Percentiles rank a stretch among this genome's conserved stretches.
phyloP scores from a whole-genome alignment of 2,888 invertebrate genomes.

The Phymatocera aterrima region DNA sequence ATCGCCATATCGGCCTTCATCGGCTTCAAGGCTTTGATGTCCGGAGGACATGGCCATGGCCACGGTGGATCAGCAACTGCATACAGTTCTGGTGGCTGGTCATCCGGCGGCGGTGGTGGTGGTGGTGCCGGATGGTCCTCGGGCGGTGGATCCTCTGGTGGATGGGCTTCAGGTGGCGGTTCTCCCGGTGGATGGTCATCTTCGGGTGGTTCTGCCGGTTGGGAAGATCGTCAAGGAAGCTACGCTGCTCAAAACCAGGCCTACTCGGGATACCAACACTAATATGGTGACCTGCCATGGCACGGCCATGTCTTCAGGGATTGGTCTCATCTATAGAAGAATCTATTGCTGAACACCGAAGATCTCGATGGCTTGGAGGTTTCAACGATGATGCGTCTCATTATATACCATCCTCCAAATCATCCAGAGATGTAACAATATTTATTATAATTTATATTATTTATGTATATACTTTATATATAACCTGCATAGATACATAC shows the following conservation, averaged over 20 bases:
- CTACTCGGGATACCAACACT: constrained; percentile 68
- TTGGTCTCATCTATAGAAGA: background rate
- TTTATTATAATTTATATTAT: constrained; percentile 42
- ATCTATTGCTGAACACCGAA: constrained; percentile 12
- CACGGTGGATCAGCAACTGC: constrained; percentile 67
- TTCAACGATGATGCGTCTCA: background rate
- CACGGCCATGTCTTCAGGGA: background rate
- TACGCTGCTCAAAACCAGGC: constrained; percentile 65
- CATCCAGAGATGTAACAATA: constrained; percentile 34
- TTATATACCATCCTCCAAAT: background rate
- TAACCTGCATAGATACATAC: background rate
- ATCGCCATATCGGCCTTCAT: constrained; percentile 79
- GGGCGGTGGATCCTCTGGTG: constrained; percentile 54
- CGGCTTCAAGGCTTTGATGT: constrained; percentile 70
- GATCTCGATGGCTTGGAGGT: background rate
- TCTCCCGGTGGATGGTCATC: constrained; percentile 65
- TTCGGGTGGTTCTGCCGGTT: constrained; percentile 56
- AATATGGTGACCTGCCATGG: constrained; percentile 44
- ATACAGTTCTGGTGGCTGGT: constrained; percentile 60
- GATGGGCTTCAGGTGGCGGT: constrained; percentile 57
- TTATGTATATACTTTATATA: constrained; percentile 37
- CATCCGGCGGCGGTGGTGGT: constrained; percentile 57
- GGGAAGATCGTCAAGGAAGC: constrained; percentile 66
- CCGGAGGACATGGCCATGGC: constrained; percentile 62
- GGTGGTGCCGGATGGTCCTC: constrained; percentile 55